Conservation (phyloP, 2,797 vertebrate species). For the Pseudochromis fuscus region DNA sequence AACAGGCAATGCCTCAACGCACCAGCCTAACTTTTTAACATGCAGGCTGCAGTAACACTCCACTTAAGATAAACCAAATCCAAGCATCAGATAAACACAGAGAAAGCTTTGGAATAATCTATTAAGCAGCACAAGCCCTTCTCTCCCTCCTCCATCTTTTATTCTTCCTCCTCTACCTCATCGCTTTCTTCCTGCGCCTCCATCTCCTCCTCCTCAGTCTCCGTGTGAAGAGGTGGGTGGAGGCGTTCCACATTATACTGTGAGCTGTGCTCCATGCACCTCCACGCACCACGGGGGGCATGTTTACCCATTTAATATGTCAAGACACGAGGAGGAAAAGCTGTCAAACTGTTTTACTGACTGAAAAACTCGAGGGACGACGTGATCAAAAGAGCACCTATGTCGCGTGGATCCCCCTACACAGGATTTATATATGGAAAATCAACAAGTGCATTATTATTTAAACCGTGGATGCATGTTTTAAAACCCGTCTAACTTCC, state of each 20-base stretch:
- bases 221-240: constrained; percentile 31
- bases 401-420: not conserved
- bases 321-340: constrained; percentile 38
- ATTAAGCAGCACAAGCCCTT: not conserved
- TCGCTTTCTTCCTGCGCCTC: constrained; percentile 19
- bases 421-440: constrained; percentile 29
- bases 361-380: constrained; percentile 52
- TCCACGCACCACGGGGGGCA: constrained; percentile 39
- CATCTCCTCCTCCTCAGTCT: constrained; percentile 39
- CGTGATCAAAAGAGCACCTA: constrained; percentile 22
- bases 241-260: constrained; percentile 35
- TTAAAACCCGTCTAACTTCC: not conserved
- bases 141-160: constrained; percentile 11
- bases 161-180: constrained; percentile 15
- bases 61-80: constrained; percentile 22
- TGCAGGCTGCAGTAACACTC: constrained; percentile 2
- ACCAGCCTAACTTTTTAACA: constrained; percentile 11
- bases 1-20: not conserved
- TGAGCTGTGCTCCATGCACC: constrained; percentile 5
- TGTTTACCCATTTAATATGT: constrained; percentile 61
- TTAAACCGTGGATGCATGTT: not conserved
- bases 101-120: constrained; percentile 31
- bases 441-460: constrained; percentile 8
- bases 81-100: constrained; percentile 37
- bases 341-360: constrained; percentile 45